Base-by-base conservation (phyloP, 1,140 invertebrate genomes). In the Nasonia vitripennis region DNA sequence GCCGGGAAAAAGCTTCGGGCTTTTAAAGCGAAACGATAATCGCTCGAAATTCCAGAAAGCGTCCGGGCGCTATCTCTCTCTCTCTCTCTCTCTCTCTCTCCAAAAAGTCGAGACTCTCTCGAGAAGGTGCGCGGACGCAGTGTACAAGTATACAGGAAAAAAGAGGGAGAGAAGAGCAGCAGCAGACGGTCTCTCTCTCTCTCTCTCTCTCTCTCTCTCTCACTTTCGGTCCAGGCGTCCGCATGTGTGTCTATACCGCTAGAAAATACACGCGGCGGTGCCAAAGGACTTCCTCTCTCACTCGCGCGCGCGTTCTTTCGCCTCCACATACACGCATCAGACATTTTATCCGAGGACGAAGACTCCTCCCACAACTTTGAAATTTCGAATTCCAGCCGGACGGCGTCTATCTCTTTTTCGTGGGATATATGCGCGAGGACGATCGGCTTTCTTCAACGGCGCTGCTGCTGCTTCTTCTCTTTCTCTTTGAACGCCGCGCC, bases 401-500 rank as follows among this genome's bases (percentile, higher is more conserved):
- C 51, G 73, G 81, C 70, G 71, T 48, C 31, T 82, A 71, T 74
- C 31, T 75, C 27, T 82, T 81, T 81, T 31, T 27, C 70, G 68
- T 62, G 55, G 55, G 55, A 62, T 62, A 62, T 62, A 62, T n/a
- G n/a, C 55, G 20, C 55, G 70, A 62, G 80, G 31, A 51, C 82
- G 74, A 83, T 83, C 82, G 82, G 74, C 82, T 83, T 83, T 78
- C 82, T 83, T 83, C 51, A 37, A 73, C 81, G 81, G 45, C 79
- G 27, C 70, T 62, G 55, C 55, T 62, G 23, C 11, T 37, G 31
- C 73, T 73, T 68, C 55, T 62, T 67, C 75, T 68, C 55, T 62
- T 67, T 83, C 82, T 83, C 83, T 85, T 85, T 85, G 73, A 74
- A 80, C 80, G 70, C 83, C 77, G 77, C 75, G 83, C 68, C 68